Percentiles rank a stretch among this genome's conserved stretches.
phyloP scores from a whole-genome alignment of 2,113 vertebrate genomes.

The Scophthalmus maximus region DNA sequence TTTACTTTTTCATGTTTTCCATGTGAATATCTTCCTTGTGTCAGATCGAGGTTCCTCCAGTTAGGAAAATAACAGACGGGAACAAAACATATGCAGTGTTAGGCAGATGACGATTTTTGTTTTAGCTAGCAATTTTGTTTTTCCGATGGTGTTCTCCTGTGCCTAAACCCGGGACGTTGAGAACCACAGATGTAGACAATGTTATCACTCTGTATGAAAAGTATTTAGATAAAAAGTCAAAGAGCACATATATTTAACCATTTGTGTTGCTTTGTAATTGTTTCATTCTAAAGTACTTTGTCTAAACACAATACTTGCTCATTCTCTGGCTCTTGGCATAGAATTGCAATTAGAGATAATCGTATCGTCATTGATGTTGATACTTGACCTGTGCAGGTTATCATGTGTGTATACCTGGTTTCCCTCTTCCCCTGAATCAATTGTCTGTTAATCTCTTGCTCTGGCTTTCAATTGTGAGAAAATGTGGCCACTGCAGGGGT shows the following conservation, averaged over 20 bases:
- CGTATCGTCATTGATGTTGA: constrained; percentile 77
- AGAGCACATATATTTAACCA: constrained; percentile 75
- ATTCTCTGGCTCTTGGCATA: constrained; percentile 79
- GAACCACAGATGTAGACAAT: constrained; percentile 51
- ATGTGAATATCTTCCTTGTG: background rate
- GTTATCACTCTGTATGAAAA: constrained; percentile 55
- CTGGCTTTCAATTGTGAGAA: constrained; percentile 93
- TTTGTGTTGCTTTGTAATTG: constrained; percentile 55
- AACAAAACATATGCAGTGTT: background rate
- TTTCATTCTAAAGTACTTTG: constrained; percentile 79
- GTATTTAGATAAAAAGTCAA: constrained; percentile 51
- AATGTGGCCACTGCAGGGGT: constrained; percentile 70
- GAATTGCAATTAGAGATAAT: constrained; percentile 80
- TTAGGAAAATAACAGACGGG: background rate
- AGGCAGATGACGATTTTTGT: background rate
- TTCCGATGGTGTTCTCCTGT: background rate
- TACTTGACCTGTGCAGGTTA: constrained; percentile 90
- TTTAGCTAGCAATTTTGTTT: background rate
- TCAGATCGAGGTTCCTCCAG: background rate
- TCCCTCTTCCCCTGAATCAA: constrained; percentile 89
- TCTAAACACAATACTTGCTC: constrained; percentile 82
- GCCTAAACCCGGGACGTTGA: constrained; percentile 26
- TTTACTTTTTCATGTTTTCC: constrained; percentile 8
- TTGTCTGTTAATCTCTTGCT: constrained; percentile 91
- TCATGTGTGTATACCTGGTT: constrained; percentile 87